A percentile compares a stretch with the other conserved stretches of the same genome.
These are phyloP conservation scores for Cydia amplana DNA, from an alignment of 1,140 invertebrate species.

Conservation along the genomic window DNA sequence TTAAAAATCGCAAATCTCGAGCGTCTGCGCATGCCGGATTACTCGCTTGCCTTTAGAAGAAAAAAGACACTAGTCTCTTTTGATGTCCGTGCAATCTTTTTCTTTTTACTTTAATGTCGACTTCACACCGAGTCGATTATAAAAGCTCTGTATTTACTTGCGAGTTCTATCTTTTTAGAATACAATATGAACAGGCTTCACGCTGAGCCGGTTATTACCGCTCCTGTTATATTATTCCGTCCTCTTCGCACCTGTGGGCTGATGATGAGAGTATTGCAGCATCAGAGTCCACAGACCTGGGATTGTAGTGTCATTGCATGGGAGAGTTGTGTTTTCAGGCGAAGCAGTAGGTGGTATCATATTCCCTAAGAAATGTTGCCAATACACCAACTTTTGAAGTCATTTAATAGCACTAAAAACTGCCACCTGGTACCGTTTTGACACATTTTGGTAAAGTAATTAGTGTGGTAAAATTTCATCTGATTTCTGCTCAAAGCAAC, in stretches of 20 bases:
- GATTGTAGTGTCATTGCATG: neutral
- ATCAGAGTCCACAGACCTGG: neutral
- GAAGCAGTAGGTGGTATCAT: no score
- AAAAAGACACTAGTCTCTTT: neutral
- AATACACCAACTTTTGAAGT: no score
- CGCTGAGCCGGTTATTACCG: neutral
- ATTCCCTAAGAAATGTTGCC: no score
- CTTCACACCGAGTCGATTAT: neutral
- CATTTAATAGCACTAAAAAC: no score
- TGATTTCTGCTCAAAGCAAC: no score
- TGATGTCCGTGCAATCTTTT: neutral
- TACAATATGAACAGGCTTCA: neutral
- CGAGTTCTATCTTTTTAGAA: neutral
- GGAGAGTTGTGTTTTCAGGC: no score
- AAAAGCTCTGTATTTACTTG: neutral
- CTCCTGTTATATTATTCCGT: neutral
- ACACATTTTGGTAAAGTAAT: no score
- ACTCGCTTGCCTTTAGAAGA: neutral
- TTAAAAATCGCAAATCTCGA: slow-evolving; percentile 19
- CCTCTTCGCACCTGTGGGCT: neutral
- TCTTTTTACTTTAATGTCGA: neutral
- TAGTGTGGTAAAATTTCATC: no score
- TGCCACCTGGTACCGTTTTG: no score
- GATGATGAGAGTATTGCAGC: neutral
- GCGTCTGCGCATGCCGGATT: slow-evolving; percentile 1